These are phyloP conservation scores for Anarhynchus alexandrinus DNA, from an alignment of 2,113 vertebrate genomes.

Conservation along the genomic window DNA sequence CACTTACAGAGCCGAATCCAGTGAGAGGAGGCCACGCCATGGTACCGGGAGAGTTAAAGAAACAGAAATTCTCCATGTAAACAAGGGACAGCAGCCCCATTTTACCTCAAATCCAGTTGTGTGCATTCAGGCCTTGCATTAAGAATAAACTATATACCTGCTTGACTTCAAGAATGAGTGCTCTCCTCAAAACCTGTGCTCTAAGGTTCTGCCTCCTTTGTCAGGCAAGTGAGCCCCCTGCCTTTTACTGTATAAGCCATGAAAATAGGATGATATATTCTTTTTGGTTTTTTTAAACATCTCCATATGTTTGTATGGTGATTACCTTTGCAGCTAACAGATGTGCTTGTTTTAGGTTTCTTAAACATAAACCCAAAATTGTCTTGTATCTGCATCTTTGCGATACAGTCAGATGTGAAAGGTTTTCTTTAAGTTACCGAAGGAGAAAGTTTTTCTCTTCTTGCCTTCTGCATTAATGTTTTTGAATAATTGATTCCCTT, in stretches of 20 bases:
- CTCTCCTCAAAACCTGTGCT: background rate
- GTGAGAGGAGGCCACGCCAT: background rate
- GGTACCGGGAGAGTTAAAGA: background rate
- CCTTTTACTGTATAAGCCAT: background rate
- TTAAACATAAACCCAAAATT: background rate
- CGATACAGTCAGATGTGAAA: background rate
- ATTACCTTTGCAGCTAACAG: background rate
- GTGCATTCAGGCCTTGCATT: background rate
- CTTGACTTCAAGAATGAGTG: background rate
- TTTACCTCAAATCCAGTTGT: background rate
- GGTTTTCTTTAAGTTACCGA: background rate
- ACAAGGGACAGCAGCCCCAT: background rate
- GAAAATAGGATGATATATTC: background rate
- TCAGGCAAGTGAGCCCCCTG: background rate
- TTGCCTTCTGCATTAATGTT: background rate
- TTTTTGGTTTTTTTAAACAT: background rate
- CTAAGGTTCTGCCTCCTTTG: background rate
- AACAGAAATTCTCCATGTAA: background rate
- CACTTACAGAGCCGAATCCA: background rate
- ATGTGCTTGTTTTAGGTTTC: background rate
- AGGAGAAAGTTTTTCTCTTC: background rate
- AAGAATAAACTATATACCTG: background rate
- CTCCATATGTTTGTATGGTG: background rate
- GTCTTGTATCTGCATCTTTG: background rate
- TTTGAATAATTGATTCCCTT: constrained; percentile 10